Base-by-base conservation (phyloP, 2,888 invertebrate genomes). In the Eilema depressum region DNA sequence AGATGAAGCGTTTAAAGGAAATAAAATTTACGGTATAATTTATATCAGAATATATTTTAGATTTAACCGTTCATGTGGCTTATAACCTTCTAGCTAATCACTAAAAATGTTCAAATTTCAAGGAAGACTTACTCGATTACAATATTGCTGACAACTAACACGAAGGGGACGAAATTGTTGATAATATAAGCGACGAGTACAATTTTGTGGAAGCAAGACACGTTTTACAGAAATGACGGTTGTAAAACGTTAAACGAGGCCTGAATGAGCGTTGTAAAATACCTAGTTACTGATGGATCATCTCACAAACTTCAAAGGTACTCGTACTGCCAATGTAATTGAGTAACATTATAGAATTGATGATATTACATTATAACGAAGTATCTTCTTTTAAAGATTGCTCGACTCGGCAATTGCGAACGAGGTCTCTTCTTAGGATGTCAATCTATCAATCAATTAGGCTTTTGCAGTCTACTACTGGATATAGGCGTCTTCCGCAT, bases 211-310 rank as follows among this genome's bases (percentile, higher is more conserved):
- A 89, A 84, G 73, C 88, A 82, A 78, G 76, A 85, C 89, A 89
- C 89, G 89, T 89, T 83, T 85, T 83, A 77, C 76, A 83, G 84
- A 84, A 89, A 89, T 81, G 85, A 82, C 83, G 68, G 78, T 82
- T 82, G 82, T 89, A 86, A 86, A 88, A 85, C 74, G 78, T 76
- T 80, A 81, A 82, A 74, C 76, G 82, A 70, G 75, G 75, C 78
- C 80, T 81, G 72, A 72, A 82, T 80, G 76, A 75, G 74, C 56
- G 81, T 69, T 81, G 79, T 85, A 83, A 84, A 85, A 80, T 82
- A 84, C 74, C 82, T 77, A 78, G 82, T 82, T 81, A 78, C 65
- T 68, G 73, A 76, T 64, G 66, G 73, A 83, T 80, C 75, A 75
- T 77, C 75, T 77, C 20, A 25, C 28, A 30, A 53, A 68, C 33